These are phyloP conservation scores for Amphimedon queenslandica DNA, from an alignment of 37 sponge, comb jelly and placozoan species.

Conservation along the genomic window DNA sequence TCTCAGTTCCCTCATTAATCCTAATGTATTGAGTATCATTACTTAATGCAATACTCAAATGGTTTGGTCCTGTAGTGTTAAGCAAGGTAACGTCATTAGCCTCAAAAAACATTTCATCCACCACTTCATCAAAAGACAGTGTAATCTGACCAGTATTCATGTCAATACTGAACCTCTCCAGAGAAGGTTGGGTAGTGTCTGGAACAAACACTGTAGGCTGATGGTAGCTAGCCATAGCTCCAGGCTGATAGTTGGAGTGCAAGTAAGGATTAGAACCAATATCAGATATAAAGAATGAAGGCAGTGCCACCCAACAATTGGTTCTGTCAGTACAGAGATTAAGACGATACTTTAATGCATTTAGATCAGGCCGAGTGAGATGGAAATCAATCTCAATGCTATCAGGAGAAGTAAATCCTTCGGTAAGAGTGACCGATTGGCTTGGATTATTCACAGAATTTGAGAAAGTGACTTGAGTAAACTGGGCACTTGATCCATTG, in stretches of 20 bases:
- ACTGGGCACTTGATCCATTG: slow-evolving; percentile 15
- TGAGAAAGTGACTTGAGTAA: slow-evolving; percentile 10
- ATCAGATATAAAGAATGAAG: slow-evolving; percentile 31
- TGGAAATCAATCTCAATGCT: slow-evolving; percentile 35
- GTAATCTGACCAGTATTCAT: background rate
- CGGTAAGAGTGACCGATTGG: slow-evolving; percentile 10
- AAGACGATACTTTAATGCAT: slow-evolving; percentile 11
- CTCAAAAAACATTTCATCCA: background rate
- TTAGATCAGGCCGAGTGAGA: slow-evolving; percentile 8
- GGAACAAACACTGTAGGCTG: slow-evolving; percentile 23
- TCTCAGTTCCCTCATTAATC: background rate
- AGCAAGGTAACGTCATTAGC: slow-evolving; percentile 15
- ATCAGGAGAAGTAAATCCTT: slow-evolving; percentile 28
- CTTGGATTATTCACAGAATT: slow-evolving; percentile 3
- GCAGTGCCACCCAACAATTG: slow-evolving; percentile 29
- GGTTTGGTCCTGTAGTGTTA: background rate
- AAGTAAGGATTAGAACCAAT: slow-evolving; percentile 34
- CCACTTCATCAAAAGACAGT: slow-evolving; percentile 17
- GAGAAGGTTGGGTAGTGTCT: slow-evolving; percentile 19
- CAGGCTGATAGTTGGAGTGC: slow-evolving; percentile 5
- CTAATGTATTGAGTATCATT: background rate
- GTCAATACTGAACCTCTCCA: slow-evolving; percentile 7
- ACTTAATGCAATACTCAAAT: background rate
- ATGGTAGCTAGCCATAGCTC: slow-evolving; percentile 25
- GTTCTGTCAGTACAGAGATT: slow-evolving; percentile 24